Evolutionary conservation across 2,888 invertebrate species (phyloP).

Genomic region (Ochropacha duplaris): DNA sequence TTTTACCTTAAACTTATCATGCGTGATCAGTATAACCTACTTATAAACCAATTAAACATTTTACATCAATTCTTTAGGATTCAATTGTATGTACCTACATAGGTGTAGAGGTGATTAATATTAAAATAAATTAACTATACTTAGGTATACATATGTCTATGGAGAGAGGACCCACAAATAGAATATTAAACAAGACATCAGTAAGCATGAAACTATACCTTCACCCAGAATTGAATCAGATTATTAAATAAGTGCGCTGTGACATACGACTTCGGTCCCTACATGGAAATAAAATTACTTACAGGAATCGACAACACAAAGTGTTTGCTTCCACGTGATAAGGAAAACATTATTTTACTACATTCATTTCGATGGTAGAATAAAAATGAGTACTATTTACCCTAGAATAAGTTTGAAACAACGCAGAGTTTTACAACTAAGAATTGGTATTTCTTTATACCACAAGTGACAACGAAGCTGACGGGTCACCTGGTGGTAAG

Average conservation of each 20-base stretch:
- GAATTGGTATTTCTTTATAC: not conserved
- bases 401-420: no score
- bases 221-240: constrained; percentile 65
- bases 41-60: no score
- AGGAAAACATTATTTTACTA: not conserved
- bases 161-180: constrained; percentile 46
- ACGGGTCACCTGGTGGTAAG: no score
- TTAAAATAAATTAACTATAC: no score
- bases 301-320: not conserved
- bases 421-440: not conserved
- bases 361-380: not conserved
- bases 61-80: no score
- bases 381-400: not conserved
- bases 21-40: no score
- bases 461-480: no score
- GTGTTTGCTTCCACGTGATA: not conserved
- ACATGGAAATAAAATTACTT: constrained; percentile 20
- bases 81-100: no score
- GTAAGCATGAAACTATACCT: constrained; percentile 69
- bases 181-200: constrained; percentile 70
- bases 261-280: constrained; percentile 52
- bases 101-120: no score
- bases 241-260: constrained; percentile 72
- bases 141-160: no score
- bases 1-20: no score